Percentiles rank a stretch among this genome's conserved stretches.
Conservation (phyloP, 2,113 vertebrate genomes). For the Aegithalos caudatus region DNA sequence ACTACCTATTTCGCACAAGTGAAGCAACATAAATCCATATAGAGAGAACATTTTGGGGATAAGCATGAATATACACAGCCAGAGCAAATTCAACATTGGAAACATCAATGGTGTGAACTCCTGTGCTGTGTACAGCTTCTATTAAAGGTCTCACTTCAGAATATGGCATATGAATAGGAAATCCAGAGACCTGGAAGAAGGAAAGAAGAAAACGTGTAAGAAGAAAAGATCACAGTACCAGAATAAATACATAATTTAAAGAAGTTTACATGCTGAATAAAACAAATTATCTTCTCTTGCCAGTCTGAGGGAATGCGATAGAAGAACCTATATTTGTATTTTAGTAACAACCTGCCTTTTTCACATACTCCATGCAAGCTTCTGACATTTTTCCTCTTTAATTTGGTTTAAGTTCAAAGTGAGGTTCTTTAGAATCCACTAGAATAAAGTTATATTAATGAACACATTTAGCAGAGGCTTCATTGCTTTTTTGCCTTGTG, state of each 20-base stretch:
- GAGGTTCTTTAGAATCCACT: not conserved
- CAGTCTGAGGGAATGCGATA: not conserved
- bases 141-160: constrained; percentile 87
- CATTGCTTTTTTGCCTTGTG: not conserved
- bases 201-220: not conserved
- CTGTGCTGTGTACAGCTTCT: constrained; percentile 90
- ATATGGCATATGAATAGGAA: constrained; percentile 91
- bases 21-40: constrained; percentile 97
- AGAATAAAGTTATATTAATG: not conserved
- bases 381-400: not conserved
- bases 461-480: not conserved
- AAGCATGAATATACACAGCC: constrained; percentile 91
- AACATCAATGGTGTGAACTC: constrained; percentile 85
- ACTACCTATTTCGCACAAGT: constrained; percentile 77
- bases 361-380: not conserved
- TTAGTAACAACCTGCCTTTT: not conserved
- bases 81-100: constrained; percentile 90
- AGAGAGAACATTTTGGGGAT: constrained; percentile 89
- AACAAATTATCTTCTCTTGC: not conserved
- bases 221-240: not conserved
- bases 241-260: not conserved
- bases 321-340: not conserved
- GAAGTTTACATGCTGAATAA: not conserved
- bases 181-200: constrained; percentile 86
- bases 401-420: not conserved